Conservation (phyloP, 1,140 invertebrate genomes). For the Pogonus chalceus region DNA sequence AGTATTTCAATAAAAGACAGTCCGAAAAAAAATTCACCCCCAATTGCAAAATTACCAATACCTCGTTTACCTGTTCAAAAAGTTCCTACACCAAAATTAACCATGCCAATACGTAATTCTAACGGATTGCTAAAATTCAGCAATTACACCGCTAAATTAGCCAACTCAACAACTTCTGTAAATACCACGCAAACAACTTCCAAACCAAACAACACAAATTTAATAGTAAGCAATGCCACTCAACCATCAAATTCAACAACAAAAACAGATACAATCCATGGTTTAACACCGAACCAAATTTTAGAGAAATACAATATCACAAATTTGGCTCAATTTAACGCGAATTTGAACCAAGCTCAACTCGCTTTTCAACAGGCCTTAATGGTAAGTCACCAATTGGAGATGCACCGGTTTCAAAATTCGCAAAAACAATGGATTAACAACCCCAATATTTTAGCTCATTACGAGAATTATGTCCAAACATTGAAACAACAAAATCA, state of each 20-base stretch:
- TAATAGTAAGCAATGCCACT: slow-evolving; percentile 7
- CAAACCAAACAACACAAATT: background rate
- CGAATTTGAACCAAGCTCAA: slow-evolving; percentile 26
- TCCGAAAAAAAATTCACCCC: background rate
- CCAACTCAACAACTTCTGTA: background rate
- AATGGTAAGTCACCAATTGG: slow-evolving; percentile 30
- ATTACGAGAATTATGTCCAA: slow-evolving; percentile 33
- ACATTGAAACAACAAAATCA: slow-evolving; percentile 21
- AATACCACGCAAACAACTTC: background rate
- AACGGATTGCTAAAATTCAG: background rate
- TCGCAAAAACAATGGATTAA: slow-evolving; percentile 26
- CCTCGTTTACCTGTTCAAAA: background rate
- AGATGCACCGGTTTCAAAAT: slow-evolving; percentile 20
- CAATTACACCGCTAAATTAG: background rate
- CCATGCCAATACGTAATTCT: background rate
- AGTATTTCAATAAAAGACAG: background rate
- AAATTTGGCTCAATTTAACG: slow-evolving; percentile 31
- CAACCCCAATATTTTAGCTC: slow-evolving; percentile 23
- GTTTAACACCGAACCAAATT: slow-evolving; percentile 26
- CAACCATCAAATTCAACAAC: background rate
- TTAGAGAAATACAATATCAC: slow-evolving; percentile 33
- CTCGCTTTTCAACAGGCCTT: slow-evolving; percentile 28
- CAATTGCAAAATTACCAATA: background rate
- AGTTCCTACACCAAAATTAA: background rate
- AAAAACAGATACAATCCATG: background rate